A percentile compares a stretch with the other conserved stretches of the same genome.
Conservation (phyloP, 2,797 vertebrate species). For the Buphagus erythrorhynchus region DNA sequence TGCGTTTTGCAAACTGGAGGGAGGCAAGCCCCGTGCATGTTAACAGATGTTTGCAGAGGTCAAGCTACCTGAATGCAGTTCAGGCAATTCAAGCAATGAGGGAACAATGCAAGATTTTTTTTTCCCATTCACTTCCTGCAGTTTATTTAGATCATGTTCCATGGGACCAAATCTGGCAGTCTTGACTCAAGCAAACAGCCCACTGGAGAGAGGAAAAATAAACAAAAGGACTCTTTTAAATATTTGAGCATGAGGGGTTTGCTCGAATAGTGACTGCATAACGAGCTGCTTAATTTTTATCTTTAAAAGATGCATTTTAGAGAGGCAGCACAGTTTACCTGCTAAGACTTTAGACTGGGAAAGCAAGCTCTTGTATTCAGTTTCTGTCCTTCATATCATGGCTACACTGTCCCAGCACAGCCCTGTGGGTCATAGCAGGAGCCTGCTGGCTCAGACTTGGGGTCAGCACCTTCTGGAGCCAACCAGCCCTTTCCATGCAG, state of each 20-base stretch:
- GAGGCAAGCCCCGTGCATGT: background rate
- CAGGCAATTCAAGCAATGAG: slow-evolving; percentile 49
- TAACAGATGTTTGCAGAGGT: slow-evolving; percentile 70
- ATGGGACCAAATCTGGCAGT: slow-evolving; percentile 64
- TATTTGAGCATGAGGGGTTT: slow-evolving; percentile 36
- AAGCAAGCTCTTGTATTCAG: background rate
- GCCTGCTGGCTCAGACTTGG: background rate
- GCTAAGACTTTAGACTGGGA: background rate
- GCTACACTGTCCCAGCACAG: background rate
- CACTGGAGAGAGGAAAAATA: slow-evolving; percentile 54
- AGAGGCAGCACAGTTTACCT: background rate
- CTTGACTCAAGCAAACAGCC: slow-evolving; percentile 58
- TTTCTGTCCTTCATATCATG: background rate
- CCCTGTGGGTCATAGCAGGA: background rate
- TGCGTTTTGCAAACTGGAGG: background rate
- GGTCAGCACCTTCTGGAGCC: background rate
- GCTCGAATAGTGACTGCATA: background rate
- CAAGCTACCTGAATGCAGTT: slow-evolving; percentile 62
- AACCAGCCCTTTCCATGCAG: background rate
- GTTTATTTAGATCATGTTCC: slow-evolving; percentile 67
- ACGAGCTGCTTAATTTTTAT: slow-evolving; percentile 38
- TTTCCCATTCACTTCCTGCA: slow-evolving; percentile 23
- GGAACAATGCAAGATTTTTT: slow-evolving; percentile 44
- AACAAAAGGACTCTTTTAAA: slow-evolving; percentile 60
- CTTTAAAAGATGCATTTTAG: background rate